Evolutionary conservation across 2,797 vertebrate species (phyloP).

Genomic region (Enteromius thamalakanensis): DNA sequence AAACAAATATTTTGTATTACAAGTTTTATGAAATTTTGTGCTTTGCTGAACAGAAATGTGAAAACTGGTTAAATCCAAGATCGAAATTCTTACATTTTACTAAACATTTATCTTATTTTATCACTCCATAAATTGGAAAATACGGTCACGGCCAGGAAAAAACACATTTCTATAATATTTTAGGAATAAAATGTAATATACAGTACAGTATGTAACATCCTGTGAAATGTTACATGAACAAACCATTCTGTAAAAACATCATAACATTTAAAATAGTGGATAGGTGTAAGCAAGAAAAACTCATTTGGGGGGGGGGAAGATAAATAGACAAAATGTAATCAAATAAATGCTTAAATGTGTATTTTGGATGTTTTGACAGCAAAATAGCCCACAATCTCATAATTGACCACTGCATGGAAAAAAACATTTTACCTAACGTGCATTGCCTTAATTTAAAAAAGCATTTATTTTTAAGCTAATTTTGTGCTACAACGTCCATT

Average conservation of each 20-base stretch:
- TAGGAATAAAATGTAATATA: neutral
- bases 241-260: neutral
- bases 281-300: neutral
- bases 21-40: neutral
- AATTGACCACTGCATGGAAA: neutral
- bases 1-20: neutral
- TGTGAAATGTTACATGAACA: neutral
- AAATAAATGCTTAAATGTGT: neutral
- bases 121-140: neutral
- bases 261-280: neutral
- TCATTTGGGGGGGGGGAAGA: neutral
- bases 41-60: neutral
- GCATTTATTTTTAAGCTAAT: neutral
- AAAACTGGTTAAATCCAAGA: neutral
- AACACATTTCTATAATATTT: neutral
- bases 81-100: neutral
- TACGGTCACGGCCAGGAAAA: neutral
- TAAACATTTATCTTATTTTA: neutral
- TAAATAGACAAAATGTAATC: neutral
- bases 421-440: neutral
- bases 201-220: neutral
- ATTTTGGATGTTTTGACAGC: neutral
- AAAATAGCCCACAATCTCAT: neutral
- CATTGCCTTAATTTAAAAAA: neutral
- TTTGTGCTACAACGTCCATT: neutral